These are phyloP conservation scores for Pleuronectes platessa DNA, from an alignment of 2,113 vertebrate species.

Conservation along the genomic window DNA sequence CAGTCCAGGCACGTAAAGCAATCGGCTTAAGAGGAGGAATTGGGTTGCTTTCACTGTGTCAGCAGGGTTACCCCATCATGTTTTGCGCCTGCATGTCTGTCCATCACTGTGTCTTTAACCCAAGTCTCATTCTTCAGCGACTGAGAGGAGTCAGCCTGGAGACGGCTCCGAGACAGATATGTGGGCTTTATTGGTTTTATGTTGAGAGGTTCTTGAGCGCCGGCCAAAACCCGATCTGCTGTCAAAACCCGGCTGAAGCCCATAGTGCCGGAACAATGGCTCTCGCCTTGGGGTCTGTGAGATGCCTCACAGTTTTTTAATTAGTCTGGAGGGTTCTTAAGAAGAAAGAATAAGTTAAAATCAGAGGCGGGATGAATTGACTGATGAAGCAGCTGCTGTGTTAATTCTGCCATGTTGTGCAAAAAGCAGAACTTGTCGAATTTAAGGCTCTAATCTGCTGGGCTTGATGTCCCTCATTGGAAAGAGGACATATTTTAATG, in stretches of 20 bases:
- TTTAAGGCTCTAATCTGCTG: conserved; percentile 51
- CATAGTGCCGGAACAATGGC: conserved; percentile 25
- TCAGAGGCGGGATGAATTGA: conserved; percentile 17
- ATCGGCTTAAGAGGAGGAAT: conserved; percentile 30
- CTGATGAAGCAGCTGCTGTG: neutral
- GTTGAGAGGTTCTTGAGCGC: conserved; percentile 34
- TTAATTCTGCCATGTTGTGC: conserved; percentile 18
- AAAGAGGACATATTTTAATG: conserved; percentile 35
- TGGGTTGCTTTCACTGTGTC: conserved; percentile 34
- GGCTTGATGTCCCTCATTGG: conserved; percentile 30
- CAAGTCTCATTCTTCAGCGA: neutral
- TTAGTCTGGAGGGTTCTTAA: conserved; percentile 20
- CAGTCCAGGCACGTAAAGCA: conserved; percentile 37
- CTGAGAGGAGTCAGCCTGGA: neutral
- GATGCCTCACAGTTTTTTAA: conserved; percentile 35
- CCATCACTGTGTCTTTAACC: conserved; percentile 21
- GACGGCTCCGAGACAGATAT: conserved; percentile 23
- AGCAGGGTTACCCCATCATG: conserved; percentile 15
- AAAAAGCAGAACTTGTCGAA: conserved; percentile 8
- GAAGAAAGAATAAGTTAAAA: conserved; percentile 15
- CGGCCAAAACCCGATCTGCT: conserved; percentile 21
- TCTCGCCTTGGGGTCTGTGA: conserved; percentile 14
- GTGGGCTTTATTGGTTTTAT: conserved; percentile 41
- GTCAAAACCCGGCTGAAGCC: conserved; percentile 17
- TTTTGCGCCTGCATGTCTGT: conserved; percentile 9